Conservation (phyloP, 2,888 invertebrate species). For the Tetramorium bicarinatum region DNA sequence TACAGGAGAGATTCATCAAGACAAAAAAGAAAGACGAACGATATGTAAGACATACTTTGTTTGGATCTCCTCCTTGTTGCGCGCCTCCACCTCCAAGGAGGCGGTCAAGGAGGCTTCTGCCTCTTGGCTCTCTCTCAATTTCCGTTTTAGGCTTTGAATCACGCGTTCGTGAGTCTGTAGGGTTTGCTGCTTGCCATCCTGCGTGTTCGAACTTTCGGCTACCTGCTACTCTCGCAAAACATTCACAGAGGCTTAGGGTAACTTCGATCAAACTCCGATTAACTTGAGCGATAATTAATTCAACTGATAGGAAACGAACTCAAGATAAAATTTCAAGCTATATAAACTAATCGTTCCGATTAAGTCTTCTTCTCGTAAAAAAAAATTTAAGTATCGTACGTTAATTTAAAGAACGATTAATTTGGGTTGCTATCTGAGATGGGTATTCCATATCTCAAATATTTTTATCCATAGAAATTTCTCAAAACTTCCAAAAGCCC, state of each 20-base stretch:
- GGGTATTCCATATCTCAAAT: no score
- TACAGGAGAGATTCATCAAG: not conserved
- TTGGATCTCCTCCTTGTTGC: conserved; percentile 61
- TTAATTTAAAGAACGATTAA: no score
- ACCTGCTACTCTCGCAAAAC: not conserved
- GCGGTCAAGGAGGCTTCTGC: conserved; percentile 51
- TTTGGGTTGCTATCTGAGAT: no score
- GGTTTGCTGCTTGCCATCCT: conserved; percentile 34
- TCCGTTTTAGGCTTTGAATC: conserved; percentile 66
- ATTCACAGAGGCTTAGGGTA: not conserved
- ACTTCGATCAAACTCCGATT: not conserved
- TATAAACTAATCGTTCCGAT: not conserved
- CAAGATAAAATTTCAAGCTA: not conserved
- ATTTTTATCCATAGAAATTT: no score
- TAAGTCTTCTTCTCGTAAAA: not conserved
- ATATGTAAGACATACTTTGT: not conserved
- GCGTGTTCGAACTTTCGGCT: conserved; percentile 12
- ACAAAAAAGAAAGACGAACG: not conserved
- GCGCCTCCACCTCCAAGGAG: conserved; percentile 49
- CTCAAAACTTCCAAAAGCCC: no score
- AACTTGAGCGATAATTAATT: not conserved
- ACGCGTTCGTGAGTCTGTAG: conserved; percentile 40
- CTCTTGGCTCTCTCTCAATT: conserved; percentile 65
- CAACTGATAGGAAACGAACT: not conserved
- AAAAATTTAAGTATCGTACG: no score